A percentile compares a stretch with the other conserved stretches of the same genome.
Evolutionary conservation across 2,888 invertebrate species (phyloP).

Genomic region (Aporophyla lueneburgensis): DNA sequence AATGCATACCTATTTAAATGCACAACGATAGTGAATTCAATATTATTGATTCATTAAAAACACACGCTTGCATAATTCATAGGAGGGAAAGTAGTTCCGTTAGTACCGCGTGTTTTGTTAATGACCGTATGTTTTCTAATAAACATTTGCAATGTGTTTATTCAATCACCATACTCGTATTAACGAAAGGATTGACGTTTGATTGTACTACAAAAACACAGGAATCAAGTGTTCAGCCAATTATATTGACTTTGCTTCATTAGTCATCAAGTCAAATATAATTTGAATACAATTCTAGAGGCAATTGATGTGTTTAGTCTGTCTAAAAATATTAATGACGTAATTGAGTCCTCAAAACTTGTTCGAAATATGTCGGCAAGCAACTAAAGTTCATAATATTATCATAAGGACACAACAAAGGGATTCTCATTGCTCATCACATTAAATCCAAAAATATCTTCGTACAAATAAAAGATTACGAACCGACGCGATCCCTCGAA

Average conservation of each 20-base stretch:
- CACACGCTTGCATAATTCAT: conserved; percentile 65
- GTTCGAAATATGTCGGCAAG: conserved; percentile 30
- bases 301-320: neutral
- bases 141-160: conserved; percentile 54
- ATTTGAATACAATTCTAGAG: neutral
- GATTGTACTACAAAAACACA: conserved; percentile 2
- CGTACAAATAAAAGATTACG: conserved; percentile 62
- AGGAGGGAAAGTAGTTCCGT: conserved; percentile 65
- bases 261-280: neutral
- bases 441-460: conserved; percentile 59
- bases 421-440: conserved; percentile 45
- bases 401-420: conserved; percentile 51
- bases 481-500: conserved; percentile 48
- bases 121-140: conserved; percentile 65
- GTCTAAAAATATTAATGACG: neutral
- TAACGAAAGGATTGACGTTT: neutral
- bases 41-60: conserved; percentile 65
- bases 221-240: neutral
- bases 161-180: conserved; percentile 29
- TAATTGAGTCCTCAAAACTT: conserved; percentile 11
- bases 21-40: conserved; percentile 55
- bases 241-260: conserved; percentile 15
- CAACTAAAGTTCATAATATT: conserved; percentile 43
- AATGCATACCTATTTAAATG: conserved; percentile 13
- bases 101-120: conserved; percentile 51